A percentile compares a stretch with the other conserved stretches of the same genome.
These are phyloP conservation scores for Eriocheir sinensis DNA, from an alignment of 1,140 invertebrate genomes.

Conservation along the genomic window DNA sequence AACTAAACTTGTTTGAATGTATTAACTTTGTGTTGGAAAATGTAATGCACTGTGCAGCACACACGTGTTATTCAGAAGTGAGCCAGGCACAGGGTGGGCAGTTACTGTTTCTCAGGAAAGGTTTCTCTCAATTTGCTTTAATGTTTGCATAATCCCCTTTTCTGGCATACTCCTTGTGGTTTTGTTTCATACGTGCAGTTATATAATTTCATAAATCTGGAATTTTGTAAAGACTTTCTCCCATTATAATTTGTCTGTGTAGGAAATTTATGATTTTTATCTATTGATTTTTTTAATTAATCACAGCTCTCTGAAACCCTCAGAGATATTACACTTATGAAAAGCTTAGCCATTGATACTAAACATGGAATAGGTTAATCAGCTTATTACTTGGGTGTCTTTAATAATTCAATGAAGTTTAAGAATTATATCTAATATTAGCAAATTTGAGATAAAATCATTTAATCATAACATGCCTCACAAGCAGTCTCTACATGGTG, in stretches of 20 bases:
- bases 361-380: too few species aligned
- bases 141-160: background rate
- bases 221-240: background rate
- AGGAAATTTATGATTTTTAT: too few species aligned
- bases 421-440: too few species aligned
- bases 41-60: background rate
- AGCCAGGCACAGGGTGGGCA: background rate
- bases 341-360: too few species aligned
- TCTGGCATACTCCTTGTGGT: background rate
- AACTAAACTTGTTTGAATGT: background rate
- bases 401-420: too few species aligned
- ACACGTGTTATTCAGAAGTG: background rate
- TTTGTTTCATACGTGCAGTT: background rate
- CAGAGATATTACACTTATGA: background rate
- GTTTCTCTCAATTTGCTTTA: background rate
- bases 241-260: background rate
- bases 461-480: slow-evolving; percentile 3
- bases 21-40: background rate
- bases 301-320: background rate
- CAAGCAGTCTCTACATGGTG: slow-evolving; percentile 3
- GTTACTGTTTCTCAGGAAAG: slow-evolving; percentile 24
- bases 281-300: background rate
- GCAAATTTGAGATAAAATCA: slow-evolving; percentile 4
- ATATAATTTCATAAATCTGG: background rate
- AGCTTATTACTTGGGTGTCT: too few species aligned